These are phyloP conservation scores for Xestia c-nigrum DNA, from an alignment of 2,888 invertebrate species.

Conservation along the genomic window DNA sequence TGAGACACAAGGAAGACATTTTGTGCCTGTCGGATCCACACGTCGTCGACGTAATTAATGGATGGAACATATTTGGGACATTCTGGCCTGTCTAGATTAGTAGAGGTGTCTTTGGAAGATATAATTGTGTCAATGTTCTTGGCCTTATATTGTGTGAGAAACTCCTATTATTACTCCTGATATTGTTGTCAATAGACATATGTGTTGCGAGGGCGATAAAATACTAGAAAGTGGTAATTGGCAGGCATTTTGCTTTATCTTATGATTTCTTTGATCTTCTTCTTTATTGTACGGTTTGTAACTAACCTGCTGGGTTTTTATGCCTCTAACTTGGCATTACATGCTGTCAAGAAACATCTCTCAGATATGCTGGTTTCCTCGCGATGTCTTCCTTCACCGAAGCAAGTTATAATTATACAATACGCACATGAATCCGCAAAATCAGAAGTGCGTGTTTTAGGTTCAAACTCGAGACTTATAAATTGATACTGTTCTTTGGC, in stretches of 20 bases:
- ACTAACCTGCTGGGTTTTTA: no score
- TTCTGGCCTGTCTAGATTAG: conserved; percentile 10
- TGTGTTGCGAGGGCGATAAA: neutral
- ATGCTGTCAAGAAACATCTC: no score
- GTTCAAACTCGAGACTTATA: no score
- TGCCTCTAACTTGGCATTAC: no score
- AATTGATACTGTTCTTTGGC: no score
- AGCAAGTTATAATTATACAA: no score
- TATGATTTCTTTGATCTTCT: no score
- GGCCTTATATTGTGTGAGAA: neutral
- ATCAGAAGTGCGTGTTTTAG: no score
- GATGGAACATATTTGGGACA: conserved; percentile 20
- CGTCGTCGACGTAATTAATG: conserved; percentile 53
- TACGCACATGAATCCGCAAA: no score
- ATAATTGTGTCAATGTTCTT: conserved; percentile 1
- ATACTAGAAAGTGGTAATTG: neutral
- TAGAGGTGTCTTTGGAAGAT: conserved; percentile 19
- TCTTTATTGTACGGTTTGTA: no score
- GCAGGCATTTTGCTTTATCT: neutral
- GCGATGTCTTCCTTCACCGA: no score
- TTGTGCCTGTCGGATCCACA: conserved; percentile 44
- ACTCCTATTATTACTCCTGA: neutral
- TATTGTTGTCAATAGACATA: neutral
- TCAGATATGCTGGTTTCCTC: no score
- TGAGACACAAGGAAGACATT: conserved; percentile 30